Evolutionary conservation across 2,797 vertebrate species (phyloP).

Genomic region (Gobio occitaniae): DNA sequence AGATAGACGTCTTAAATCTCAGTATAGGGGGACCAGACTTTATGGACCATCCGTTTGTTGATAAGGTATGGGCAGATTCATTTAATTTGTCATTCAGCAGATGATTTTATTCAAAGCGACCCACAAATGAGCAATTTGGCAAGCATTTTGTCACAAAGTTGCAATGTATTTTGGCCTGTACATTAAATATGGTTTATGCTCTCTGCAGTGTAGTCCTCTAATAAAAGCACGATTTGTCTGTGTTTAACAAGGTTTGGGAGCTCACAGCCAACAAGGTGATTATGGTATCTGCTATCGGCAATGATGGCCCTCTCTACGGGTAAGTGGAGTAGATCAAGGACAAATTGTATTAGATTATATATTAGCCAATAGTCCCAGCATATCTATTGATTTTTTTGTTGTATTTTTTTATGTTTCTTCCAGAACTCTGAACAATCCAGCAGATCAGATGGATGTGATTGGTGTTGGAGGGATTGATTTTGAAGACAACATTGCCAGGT

Average conservation of each 20-base stretch:
- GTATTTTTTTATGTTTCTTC: not conserved
- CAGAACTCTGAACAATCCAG: slow-evolving; percentile 97
- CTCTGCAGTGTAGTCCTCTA: not conserved
- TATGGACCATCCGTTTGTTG: slow-evolving; percentile 99
- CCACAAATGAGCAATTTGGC: not conserved
- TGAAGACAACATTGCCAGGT: slow-evolving; percentile 97
- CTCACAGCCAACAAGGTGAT: slow-evolving; percentile 98
- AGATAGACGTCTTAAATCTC: slow-evolving; percentile 96
- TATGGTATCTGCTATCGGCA: slow-evolving; percentile 99
- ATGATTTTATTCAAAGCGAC: not conserved
- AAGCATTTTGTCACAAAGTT: not conserved
- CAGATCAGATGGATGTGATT: slow-evolving; percentile 99
- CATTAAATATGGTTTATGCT: not conserved
- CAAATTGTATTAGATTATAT: not conserved
- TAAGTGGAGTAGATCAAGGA: slow-evolving; percentile 67
- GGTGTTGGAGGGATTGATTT: slow-evolving; percentile 99
- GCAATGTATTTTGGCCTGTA: not conserved
- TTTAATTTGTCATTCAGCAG: not conserved
- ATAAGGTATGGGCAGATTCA: slow-evolving; percentile 83
- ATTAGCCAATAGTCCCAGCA: not conserved
- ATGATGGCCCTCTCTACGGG: slow-evolving; percentile 98
- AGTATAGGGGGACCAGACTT: slow-evolving; percentile 99
- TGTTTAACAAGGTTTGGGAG: slow-evolving; percentile 90
- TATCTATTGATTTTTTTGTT: not conserved
- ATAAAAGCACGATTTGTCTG: not conserved